These are phyloP conservation scores for Agrochola lota DNA, from an alignment of 2,888 invertebrate species.

Conservation along the genomic window DNA sequence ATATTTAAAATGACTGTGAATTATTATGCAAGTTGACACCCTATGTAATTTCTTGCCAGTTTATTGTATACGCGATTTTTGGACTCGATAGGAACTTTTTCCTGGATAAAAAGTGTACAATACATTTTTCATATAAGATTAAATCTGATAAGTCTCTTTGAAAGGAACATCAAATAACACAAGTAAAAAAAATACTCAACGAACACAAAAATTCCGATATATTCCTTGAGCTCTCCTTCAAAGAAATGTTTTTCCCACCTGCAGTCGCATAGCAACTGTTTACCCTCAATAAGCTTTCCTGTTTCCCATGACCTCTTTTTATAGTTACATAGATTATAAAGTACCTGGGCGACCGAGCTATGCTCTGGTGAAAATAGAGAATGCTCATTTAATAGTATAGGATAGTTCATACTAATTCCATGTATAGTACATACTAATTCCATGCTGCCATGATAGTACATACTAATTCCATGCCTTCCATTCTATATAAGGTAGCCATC, in stretches of 20 bases:
- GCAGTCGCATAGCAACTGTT: slow-evolving; percentile 1
- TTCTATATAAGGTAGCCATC: no score
- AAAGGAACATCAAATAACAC: not conserved
- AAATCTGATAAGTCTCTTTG: not conserved
- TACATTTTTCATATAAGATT: not conserved
- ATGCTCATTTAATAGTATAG: no score
- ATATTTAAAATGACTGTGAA: not conserved
- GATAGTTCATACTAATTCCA: no score
- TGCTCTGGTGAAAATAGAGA: no score
- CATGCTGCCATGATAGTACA: no score
- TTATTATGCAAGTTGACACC: no score
- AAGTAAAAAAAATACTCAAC: not conserved
- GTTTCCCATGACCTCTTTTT: not conserved
- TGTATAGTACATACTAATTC: no score
- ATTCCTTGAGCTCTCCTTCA: not conserved
- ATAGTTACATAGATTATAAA: not conserved
- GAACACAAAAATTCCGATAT: not conserved
- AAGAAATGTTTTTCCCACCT: not conserved
- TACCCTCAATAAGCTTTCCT: slow-evolving; percentile 2
- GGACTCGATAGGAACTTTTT: not conserved
- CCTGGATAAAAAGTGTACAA: not conserved
- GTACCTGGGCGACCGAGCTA: no score
- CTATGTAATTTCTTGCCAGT: no score
- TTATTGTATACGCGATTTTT: not conserved
- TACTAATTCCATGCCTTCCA: no score